Evolutionary conservation across 1,140 invertebrate genomes (phyloP), one percentile per base, ranked within the genome.

Genomic region (Leucophenga varia): DNA sequence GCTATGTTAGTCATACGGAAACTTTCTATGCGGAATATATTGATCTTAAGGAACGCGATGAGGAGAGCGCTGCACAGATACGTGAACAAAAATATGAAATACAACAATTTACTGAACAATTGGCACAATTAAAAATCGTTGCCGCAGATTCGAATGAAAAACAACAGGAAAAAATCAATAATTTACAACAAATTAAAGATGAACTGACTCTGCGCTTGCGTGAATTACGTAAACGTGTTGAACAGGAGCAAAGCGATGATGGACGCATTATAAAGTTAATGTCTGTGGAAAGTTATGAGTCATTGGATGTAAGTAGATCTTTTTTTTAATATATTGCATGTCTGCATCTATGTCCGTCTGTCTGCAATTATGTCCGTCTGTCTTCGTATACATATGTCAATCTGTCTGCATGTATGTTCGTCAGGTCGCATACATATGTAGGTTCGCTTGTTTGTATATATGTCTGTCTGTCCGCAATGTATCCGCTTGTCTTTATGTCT

Each of bases 21-120:
- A 54, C 57, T 5, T 73, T 72, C 53, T 69, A 75, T 37, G 42
- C 68, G 9, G 72, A 75, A 41, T 75, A 75, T 30, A 59, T 72
- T 16, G 72, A 75, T 38, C 56, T 75, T 3, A 73, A 72, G 49
- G 64, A 75, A 42, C 52, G 57, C 2, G 72, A 75, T 41, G 68
- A 73, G 35, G 70, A 73, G 36, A 63, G 61, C 2, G 61, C 72
- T 2, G 46, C 51, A 3, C 48, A 45, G 13, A 75, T 73, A 32
- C 60, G 64, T 13, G 53, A 67, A 18, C 63, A 73, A 19, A 59
- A 47, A 20, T 53, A 61, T 31, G 70, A 74, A 28, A 70, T 75
- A 2, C 59, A 72, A 32, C 53, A 63, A 17, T 22, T 61, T 28
- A 58, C 55, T 8, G 59, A 70, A 22, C 56, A 68, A 18, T 42